These are phyloP conservation scores for Tympanoctomys barrerae DNA, from an alignment of 2,797 vertebrate genomes.

Conservation along the genomic window DNA sequence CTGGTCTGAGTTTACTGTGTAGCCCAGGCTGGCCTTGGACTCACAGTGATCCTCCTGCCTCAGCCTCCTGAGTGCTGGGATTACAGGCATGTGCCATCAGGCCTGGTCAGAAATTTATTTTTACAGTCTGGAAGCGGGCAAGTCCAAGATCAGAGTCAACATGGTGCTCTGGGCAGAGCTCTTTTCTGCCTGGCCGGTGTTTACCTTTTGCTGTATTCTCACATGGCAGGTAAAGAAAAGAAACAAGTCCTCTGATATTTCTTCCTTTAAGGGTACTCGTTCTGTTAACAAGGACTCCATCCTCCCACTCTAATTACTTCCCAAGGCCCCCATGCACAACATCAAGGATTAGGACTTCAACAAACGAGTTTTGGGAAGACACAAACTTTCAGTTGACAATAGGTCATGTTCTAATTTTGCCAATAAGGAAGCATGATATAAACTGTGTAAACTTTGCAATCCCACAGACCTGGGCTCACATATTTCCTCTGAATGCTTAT, in stretches of 20 bases:
- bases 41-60: background rate
- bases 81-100: background rate
- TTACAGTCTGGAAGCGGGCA: background rate
- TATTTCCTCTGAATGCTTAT: background rate
- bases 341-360: background rate
- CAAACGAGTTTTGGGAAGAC: background rate
- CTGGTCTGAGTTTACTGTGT: background rate
- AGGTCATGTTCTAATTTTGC: constrained; percentile 32
- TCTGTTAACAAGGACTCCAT: background rate
- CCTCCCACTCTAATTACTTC: background rate
- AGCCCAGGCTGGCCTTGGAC: background rate
- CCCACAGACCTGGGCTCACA: background rate
- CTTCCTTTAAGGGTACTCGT: background rate
- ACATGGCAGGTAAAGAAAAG: background rate
- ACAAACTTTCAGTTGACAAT: background rate
- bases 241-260: background rate
- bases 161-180: background rate
- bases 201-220: background rate
- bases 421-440: background rate
- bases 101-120: background rate
- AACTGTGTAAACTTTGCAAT: background rate
- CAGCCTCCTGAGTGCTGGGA: background rate
- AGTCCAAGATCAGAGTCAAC: background rate
- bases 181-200: background rate
- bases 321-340: background rate